phyloP scores from a whole-genome alignment of 1,140 invertebrate genomes.

The Cydia strobilella region DNA sequence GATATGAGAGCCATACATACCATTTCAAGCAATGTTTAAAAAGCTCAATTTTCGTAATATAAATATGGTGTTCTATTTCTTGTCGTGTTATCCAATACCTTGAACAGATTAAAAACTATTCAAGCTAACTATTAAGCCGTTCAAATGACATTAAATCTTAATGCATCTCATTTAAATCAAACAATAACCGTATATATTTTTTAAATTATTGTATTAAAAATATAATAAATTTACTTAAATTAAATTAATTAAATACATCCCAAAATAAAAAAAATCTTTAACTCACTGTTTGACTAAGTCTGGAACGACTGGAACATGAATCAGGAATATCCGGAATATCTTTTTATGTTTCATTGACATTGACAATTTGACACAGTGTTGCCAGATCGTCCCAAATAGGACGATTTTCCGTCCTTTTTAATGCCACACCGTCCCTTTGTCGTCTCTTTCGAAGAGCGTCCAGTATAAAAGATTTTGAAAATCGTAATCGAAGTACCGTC shows the following conservation, averaged over 20 bases:
- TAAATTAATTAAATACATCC: background rate
- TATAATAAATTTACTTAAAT: background rate
- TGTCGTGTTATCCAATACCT: background rate
- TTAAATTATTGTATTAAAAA: too few species aligned
- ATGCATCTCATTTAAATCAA: too few species aligned
- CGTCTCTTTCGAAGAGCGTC: too few species aligned
- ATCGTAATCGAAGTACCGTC: too few species aligned
- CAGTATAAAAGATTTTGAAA: too few species aligned
- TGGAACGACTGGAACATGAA: background rate
- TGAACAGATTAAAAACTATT: background rate
- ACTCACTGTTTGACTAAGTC: background rate
- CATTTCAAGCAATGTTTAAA: constrained; percentile 12
- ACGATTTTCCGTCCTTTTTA: too few species aligned
- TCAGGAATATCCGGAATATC: background rate
- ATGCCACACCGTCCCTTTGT: too few species aligned
- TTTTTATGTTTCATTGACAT: background rate
- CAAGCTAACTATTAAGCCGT: background rate
- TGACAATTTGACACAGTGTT: too few species aligned
- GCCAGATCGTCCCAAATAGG: too few species aligned
- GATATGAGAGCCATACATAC: constrained; percentile 29
- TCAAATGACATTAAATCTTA: background rate
- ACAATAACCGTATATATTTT: too few species aligned
- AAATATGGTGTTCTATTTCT: background rate
- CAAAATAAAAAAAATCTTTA: background rate
- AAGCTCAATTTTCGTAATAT: background rate